Conservation (phyloP, 1,140 invertebrate species). For the Telenomus remus region DNA sequence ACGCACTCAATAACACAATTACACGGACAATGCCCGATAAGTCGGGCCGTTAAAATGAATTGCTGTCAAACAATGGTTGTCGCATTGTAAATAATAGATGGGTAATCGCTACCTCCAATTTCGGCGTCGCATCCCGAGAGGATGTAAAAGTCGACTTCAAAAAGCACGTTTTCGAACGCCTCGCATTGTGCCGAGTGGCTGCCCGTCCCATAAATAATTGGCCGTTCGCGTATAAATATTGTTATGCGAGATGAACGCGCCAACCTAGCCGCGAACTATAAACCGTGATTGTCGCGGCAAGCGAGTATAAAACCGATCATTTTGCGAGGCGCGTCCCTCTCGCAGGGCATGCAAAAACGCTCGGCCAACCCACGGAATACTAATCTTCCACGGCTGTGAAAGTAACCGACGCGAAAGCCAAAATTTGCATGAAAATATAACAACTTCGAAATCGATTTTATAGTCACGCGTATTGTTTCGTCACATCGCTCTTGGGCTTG, state of each 20-base stretch:
- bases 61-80: slow-evolving; percentile 41
- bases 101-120: slow-evolving; percentile 44
- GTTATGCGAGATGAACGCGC: slow-evolving; percentile 24
- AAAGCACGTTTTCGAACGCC: slow-evolving; percentile 14
- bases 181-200: slow-evolving; percentile 6
- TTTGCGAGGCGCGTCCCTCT: slow-evolving; percentile 32
- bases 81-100: slow-evolving; percentile 48
- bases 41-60: slow-evolving; percentile 41
- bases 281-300: slow-evolving; percentile 22
- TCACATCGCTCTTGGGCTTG: slow-evolving; percentile 34
- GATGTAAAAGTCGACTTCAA: slow-evolving; percentile 1
- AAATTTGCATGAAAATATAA: slow-evolving; percentile 55
- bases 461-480: slow-evolving; percentile 45
- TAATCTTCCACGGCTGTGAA: slow-evolving; percentile 23
- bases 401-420: slow-evolving; percentile 1
- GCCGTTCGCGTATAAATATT: slow-evolving; percentile 31
- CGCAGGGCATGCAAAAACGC: slow-evolving; percentile 18
- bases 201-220: slow-evolving; percentile 27
- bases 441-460: slow-evolving; percentile 56
- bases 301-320: slow-evolving; percentile 31
- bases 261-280: slow-evolving; percentile 8
- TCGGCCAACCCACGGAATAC: slow-evolving; percentile 27
- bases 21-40: slow-evolving; percentile 49
- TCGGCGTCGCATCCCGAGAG: slow-evolving; percentile 12
- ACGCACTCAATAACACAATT: slow-evolving; percentile 46